These are phyloP conservation scores for Pardosa pseudoannulata DNA, from an alignment of 2,888 invertebrate species.

Conservation along the genomic window DNA sequence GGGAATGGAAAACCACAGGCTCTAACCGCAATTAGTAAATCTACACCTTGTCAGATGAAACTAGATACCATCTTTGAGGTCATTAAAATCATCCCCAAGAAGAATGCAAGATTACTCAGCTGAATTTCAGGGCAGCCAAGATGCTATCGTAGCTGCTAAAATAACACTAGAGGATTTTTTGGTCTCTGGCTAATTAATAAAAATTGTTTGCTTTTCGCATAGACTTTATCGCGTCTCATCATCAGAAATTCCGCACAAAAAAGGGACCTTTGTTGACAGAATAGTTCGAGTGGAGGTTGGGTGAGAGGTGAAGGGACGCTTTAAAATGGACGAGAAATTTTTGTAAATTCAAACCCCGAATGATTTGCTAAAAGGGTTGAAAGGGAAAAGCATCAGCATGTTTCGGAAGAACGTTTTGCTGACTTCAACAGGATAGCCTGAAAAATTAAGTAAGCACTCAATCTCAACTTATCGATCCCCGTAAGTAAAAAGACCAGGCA, in stretches of 20 bases:
- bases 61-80: constrained; percentile 60
- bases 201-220: constrained; percentile 58
- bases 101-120: constrained; percentile 44
- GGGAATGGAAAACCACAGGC: constrained; percentile 40
- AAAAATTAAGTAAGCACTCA: too few relatives aligned
- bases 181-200: constrained; percentile 60
- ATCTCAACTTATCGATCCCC: too few relatives aligned
- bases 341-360: not conserved
- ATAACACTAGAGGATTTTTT: constrained; percentile 61
- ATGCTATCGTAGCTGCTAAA: constrained; percentile 63
- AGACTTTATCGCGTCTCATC: constrained; percentile 31
- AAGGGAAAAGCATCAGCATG: not conserved
- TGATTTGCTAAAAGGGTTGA: not conserved
- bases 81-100: constrained; percentile 58
- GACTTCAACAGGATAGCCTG: not conserved
- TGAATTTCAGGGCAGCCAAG: constrained; percentile 37
- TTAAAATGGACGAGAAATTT: not conserved
- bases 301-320: not conserved
- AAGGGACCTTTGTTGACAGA: constrained; percentile 18
- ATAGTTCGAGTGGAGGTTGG: not conserved
- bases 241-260: constrained; percentile 23
- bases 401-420: not conserved
- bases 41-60: constrained; percentile 71
- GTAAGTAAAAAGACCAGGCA: too few relatives aligned
- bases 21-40: constrained; percentile 67